Evolutionary conservation across 1,140 invertebrate species (phyloP).

Genomic region (Batillaria attramentaria): DNA sequence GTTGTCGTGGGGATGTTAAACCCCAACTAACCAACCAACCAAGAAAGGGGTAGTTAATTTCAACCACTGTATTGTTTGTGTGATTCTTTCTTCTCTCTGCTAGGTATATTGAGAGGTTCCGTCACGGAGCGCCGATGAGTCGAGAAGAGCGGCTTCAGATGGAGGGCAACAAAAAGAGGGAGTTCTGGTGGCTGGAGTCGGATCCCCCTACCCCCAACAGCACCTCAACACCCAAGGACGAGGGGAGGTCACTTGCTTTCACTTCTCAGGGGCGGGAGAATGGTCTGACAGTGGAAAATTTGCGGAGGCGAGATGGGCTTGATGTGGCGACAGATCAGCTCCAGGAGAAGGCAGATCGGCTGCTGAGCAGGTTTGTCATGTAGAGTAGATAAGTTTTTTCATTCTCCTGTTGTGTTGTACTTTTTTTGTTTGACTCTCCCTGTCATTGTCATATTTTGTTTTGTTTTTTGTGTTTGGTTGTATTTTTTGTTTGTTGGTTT

Average conservation of each 20-base stretch:
- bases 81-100: constrained; percentile 19
- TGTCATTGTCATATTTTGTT: too few relatives aligned
- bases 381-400: too few relatives aligned
- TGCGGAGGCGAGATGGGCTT: constrained; percentile 6
- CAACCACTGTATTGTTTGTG: too few relatives aligned
- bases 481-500: too few relatives aligned
- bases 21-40: too few relatives aligned
- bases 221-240: constrained; percentile 16
- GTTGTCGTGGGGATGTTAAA: too few relatives aligned
- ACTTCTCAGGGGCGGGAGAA: neutral
- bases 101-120: constrained; percentile 62
- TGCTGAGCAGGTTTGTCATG: constrained; percentile 27
- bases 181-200: constrained; percentile 63
- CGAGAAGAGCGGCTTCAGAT: constrained; percentile 54
- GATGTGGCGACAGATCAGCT: neutral
- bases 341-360: constrained; percentile 22
- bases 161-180: constrained; percentile 33
- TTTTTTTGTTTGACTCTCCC: too few relatives aligned
- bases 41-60: too few relatives aligned
- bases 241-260: constrained; percentile 7
- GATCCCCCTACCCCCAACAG: constrained; percentile 18
- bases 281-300: constrained; percentile 22
- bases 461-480: too few relatives aligned
- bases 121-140: constrained; percentile 58
- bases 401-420: too few relatives aligned